phyloP scores from a whole-genome alignment of 1,140 invertebrate genomes.

The Nomia melanderi region DNA sequence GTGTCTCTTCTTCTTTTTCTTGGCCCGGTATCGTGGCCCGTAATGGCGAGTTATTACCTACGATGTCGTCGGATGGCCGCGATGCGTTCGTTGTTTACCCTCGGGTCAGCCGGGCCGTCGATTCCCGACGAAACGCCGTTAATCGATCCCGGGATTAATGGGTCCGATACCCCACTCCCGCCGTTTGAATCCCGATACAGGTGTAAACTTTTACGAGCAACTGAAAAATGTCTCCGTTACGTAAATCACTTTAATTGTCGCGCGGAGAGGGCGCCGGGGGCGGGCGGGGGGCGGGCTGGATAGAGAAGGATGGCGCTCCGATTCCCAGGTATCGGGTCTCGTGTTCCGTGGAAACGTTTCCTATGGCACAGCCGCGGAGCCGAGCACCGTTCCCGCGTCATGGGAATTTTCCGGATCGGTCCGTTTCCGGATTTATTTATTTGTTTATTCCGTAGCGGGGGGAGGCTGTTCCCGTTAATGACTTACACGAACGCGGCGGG shows the following conservation, averaged over 20 bases:
- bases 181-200: constrained; percentile 39
- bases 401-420: neutral
- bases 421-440: neutral
- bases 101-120: constrained; percentile 41
- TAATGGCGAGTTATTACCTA: constrained; percentile 70
- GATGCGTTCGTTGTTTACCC: constrained; percentile 51
- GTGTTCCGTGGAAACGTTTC: constrained; percentile 1
- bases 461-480: no score
- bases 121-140: constrained; percentile 48
- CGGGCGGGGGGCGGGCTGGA: neutral
- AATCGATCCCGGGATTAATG: constrained; percentile 56
- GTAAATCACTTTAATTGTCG: constrained; percentile 49
- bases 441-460: no score
- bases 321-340: neutral
- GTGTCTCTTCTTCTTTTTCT: constrained; percentile 48
- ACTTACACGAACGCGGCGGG: neutral
- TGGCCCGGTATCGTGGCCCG: constrained; percentile 26
- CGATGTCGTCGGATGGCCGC: constrained; percentile 20
- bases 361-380: neutral
- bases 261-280: neutral
- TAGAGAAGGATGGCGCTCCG: no score
- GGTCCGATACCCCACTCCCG: constrained; percentile 9
- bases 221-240: constrained; percentile 45
- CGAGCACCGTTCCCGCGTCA: neutral
- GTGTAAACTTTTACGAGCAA: constrained; percentile 48